Evolutionary conservation across 2,888 invertebrate genomes (phyloP).

Genomic region (Oasisia sp.): DNA sequence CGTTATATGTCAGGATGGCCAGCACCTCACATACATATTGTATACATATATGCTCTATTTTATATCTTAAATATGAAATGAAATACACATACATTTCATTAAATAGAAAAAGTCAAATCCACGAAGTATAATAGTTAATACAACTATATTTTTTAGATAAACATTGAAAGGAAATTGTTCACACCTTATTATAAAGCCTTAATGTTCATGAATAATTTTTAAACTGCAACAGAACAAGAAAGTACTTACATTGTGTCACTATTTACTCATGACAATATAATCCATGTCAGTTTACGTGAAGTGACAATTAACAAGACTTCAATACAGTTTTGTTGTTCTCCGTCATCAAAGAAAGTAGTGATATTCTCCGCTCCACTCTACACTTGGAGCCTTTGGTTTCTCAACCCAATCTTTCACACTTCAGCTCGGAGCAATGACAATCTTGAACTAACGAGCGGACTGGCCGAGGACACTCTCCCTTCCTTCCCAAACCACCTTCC

Average conservation of each 20-base stretch:
- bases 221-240: not conserved
- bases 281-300: not conserved
- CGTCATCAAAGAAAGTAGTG: not conserved
- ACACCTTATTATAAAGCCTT: no score
- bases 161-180: no score
- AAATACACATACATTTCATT: no score
- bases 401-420: not conserved
- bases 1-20: no score
- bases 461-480: not conserved
- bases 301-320: not conserved
- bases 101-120: no score
- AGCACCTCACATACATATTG: no score
- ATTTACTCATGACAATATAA: not conserved
- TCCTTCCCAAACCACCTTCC: not conserved
- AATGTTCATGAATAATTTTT: not conserved
- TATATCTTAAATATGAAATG: no score
- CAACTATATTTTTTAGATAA: no score
- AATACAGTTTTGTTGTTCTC: not conserved
- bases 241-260: not conserved
- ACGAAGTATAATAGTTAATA: no score
- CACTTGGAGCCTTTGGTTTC: not conserved
- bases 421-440: slow-evolving; percentile 13
- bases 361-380: not conserved
- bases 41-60: no score
- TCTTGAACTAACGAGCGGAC: not conserved